These are phyloP conservation scores for Chanos chanos DNA, from an alignment of 2,797 vertebrate species.

Conservation along the genomic window DNA sequence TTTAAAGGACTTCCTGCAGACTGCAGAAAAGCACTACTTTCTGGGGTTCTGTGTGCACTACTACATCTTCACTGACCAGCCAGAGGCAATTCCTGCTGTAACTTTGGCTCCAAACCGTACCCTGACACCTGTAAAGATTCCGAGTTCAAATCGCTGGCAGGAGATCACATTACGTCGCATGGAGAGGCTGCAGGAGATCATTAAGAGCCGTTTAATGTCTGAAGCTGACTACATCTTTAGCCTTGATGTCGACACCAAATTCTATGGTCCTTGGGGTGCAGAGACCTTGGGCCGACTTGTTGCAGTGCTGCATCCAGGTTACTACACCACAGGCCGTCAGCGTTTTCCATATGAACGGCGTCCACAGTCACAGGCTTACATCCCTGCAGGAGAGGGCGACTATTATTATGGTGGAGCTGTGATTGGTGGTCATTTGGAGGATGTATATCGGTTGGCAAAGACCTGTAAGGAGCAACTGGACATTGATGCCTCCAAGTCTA, in stretches of 20 bases:
- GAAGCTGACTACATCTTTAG: slow-evolving; percentile 59
- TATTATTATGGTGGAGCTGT: slow-evolving; percentile 71
- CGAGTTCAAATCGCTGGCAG: slow-evolving; percentile 62
- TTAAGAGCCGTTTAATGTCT: slow-evolving; percentile 30
- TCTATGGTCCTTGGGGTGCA: slow-evolving; percentile 59
- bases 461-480: slow-evolving; percentile 62
- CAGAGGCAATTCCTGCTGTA: slow-evolving; percentile 3
- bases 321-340: slow-evolving; percentile 26
- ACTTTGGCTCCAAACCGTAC: slow-evolving; percentile 25
- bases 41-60: slow-evolving; percentile 52
- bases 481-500: slow-evolving; percentile 56
- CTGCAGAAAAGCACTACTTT: slow-evolving; percentile 56
- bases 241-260: slow-evolving; percentile 60
- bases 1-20: slow-evolving; percentile 54
- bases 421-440: slow-evolving; percentile 63
- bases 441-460: slow-evolving; percentile 57
- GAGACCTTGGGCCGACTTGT: slow-evolving; percentile 68
- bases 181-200: slow-evolving; percentile 64
- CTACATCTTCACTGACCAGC: slow-evolving; percentile 56
- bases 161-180: slow-evolving; percentile 68
- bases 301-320: slow-evolving; percentile 67
- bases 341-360: slow-evolving; percentile 71
- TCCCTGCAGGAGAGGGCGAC: slow-evolving; percentile 65
- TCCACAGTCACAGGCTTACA: slow-evolving; percentile 58
- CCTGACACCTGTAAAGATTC: slow-evolving; percentile 32